A percentile compares a stretch with the other conserved stretches of the same genome.
These are phyloP conservation scores for Charaxes varanes DNA, from an alignment of 1,140 invertebrate genomes.

Conservation along the genomic window DNA sequence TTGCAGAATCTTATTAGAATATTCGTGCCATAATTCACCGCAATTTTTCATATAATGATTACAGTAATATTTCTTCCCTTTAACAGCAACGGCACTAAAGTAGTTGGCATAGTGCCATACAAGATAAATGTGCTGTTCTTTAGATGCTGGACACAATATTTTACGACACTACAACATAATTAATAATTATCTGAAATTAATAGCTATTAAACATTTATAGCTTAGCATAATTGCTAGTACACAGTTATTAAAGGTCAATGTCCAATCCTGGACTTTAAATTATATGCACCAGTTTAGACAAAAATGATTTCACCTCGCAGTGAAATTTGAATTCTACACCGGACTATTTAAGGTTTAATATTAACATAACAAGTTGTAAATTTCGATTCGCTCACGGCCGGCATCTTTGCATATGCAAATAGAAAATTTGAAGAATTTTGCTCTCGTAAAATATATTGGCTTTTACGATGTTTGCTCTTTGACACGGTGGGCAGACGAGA, in stretches of 20 bases:
- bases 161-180: no score
- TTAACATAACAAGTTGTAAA: background rate
- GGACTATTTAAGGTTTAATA: background rate
- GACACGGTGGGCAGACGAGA: slow-evolving; percentile 4
- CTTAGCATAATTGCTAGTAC: slow-evolving; percentile 6
- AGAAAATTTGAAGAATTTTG: slow-evolving; percentile 31
- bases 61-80: no score
- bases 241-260: slow-evolving; percentile 34
- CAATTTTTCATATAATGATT: no score
- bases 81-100: no score
- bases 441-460: slow-evolving; percentile 21
- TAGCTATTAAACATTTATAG: slow-evolving; percentile 7
- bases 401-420: slow-evolving; percentile 25
- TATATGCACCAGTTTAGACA: slow-evolving; percentile 53
- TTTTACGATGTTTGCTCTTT: slow-evolving; percentile 20
- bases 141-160: no score
- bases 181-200: background rate
- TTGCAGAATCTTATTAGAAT: no score
- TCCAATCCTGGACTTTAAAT: slow-evolving; percentile 30
- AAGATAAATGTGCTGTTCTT: no score
- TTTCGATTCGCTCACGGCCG: slow-evolving; percentile 10
- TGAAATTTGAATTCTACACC: slow-evolving; percentile 14
- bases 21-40: no score
- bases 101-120: no score
- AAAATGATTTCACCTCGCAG: slow-evolving; percentile 14